Percentiles rank a stretch among this genome's conserved stretches.
Conservation (phyloP, 2,113 vertebrate species). For the Piaya cayana region DNA sequence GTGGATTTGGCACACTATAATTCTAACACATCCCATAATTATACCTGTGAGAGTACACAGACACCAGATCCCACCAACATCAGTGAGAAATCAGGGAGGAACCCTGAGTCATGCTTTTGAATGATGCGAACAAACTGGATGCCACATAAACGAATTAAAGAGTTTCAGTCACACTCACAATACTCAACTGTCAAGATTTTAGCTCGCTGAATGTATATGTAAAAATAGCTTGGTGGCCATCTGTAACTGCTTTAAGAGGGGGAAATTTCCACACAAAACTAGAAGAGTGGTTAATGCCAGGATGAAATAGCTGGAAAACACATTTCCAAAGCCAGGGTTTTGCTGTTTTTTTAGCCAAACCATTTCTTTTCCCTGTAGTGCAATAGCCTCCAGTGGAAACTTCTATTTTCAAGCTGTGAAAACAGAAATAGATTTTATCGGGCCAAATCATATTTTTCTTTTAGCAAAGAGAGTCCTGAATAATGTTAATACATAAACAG, state of each 20-base stretch:
- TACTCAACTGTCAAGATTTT: neutral
- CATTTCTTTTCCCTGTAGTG: neutral
- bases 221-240: neutral
- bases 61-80: neutral
- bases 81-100: neutral
- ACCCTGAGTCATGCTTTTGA: slow-evolving; percentile 2
- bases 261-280: slow-evolving; percentile 42
- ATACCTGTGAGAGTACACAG: neutral
- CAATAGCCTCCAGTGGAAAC: neutral
- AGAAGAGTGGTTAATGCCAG: neutral
- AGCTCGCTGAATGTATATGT: neutral
- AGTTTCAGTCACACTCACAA: neutral
- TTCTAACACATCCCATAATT: neutral
- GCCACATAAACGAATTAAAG: neutral
- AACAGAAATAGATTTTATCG: slow-evolving; percentile 14
- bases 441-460: neutral
- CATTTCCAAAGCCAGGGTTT: slow-evolving; percentile 25
- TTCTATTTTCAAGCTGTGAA: slow-evolving; percentile 46
- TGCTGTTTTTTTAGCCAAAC: slow-evolving; percentile 32
- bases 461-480: neutral
- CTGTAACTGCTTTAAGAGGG: slow-evolving; percentile 22
- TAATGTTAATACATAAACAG: neutral
- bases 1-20: slow-evolving; percentile 4
- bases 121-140: neutral
- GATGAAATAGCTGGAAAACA: slow-evolving; percentile 56